Conservation (phyloP, 1,140 invertebrate species). For the Diorhabda sublineata region DNA sequence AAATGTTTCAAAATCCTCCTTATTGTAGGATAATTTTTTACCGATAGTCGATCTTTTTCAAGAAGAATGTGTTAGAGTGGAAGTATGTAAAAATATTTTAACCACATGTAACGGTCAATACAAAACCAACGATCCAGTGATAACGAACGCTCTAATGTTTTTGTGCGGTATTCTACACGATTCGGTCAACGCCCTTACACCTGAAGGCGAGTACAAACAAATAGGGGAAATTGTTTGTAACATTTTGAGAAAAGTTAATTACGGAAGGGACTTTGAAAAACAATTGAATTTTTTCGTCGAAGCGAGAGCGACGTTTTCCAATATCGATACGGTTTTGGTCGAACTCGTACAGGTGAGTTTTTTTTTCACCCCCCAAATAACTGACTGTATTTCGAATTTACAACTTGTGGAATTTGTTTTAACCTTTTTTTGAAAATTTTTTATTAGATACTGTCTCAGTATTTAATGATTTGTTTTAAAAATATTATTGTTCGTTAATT, state of each 20-base stretch:
- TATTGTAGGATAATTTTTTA: conserved; percentile 77
- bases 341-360: conserved; percentile 75
- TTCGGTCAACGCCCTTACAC: conserved; percentile 86
- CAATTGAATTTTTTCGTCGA: conserved; percentile 93
- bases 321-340: conserved; percentile 80
- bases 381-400: too few relatives aligned
- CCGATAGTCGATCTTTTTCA: conserved; percentile 87
- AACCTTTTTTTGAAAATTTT: too few relatives aligned
- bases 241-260: conserved; percentile 75
- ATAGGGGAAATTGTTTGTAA: conserved; percentile 79
- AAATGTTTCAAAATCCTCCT: background rate
- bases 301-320: conserved; percentile 80
- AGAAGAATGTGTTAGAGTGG: conserved; percentile 73
- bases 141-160: conserved; percentile 82
- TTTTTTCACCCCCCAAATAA: background rate
- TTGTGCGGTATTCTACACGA: conserved; percentile 86
- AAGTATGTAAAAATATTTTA: conserved; percentile 80
- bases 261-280: conserved; percentile 82
- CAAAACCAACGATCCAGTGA: conserved; percentile 72
- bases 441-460: too few relatives aligned
- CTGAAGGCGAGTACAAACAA: conserved; percentile 87
- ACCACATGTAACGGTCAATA: conserved; percentile 57
- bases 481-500: too few relatives aligned
- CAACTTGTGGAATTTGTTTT: too few relatives aligned
- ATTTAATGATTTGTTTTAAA: too few relatives aligned